These are phyloP conservation scores for Agapornis roseicollis DNA, from an alignment of 2,113 vertebrate genomes.

Conservation along the genomic window DNA sequence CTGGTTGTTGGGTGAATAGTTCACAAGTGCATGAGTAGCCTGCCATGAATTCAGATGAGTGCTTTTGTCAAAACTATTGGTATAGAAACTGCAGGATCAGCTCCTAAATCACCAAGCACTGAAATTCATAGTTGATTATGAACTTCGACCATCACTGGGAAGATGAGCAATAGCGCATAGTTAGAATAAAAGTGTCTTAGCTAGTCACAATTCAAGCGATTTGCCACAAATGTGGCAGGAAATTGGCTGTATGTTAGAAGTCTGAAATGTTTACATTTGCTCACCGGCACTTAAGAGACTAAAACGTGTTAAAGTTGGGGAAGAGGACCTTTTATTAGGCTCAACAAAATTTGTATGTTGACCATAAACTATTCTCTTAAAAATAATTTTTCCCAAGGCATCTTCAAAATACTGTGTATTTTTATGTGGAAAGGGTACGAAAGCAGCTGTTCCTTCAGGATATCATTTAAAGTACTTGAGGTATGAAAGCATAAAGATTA, in stretches of 20 bases:
- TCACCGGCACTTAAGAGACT: neutral
- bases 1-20: neutral
- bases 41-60: neutral
- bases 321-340: constrained; percentile 4
- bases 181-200: constrained; percentile 16
- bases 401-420: constrained; percentile 78
- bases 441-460: constrained; percentile 72
- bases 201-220: constrained; percentile 4
- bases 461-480: constrained; percentile 64
- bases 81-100: neutral
- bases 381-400: constrained; percentile 68
- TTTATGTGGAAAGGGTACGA: constrained; percentile 73
- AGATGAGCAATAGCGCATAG: constrained; percentile 7
- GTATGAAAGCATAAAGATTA: constrained; percentile 54
- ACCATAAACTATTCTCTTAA: constrained; percentile 68
- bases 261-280: constrained; percentile 49
- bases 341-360: constrained; percentile 51
- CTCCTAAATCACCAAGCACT: constrained; percentile 6
- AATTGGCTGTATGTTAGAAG: constrained; percentile 34
- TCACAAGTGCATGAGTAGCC: neutral
- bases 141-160: neutral
- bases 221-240: constrained; percentile 36
- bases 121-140: neutral
- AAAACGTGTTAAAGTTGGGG: neutral
- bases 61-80: neutral